Conservation (phyloP, 2,113 vertebrate genomes). For the Rhodinocichla rosea region DNA sequence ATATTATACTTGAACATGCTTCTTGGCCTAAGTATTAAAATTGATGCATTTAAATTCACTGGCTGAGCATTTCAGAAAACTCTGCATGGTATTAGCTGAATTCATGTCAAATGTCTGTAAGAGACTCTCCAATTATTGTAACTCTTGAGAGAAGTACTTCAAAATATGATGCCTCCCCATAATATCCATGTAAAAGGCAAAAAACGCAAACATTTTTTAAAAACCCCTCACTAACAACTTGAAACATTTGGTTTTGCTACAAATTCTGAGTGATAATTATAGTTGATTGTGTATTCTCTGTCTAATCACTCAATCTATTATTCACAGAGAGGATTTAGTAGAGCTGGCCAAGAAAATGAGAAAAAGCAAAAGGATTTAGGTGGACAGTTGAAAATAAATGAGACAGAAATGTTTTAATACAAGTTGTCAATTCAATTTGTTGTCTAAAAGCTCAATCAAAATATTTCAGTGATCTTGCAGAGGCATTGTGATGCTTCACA, state of each 20-base stretch:
- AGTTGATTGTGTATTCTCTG: not conserved
- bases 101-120: not conserved
- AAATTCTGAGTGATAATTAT: not conserved
- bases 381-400: not conserved
- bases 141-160: not conserved
- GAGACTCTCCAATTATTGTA: not conserved
- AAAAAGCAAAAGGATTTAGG: not conserved
- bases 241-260: not conserved
- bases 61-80: not conserved
- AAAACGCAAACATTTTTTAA: fast-evolving
- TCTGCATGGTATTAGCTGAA: not conserved
- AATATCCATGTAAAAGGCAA: not conserved
- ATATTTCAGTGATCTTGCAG: not conserved
- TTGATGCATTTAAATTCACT: not conserved
- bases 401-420: not conserved
- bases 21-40: not conserved
- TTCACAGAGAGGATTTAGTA: not conserved
- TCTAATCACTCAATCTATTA: not conserved
- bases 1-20: not conserved
- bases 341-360: not conserved
- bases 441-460: not conserved
- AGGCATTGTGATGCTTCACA: not conserved
- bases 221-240: not conserved
- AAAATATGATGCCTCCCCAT: not conserved
- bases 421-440: not conserved